A percentile compares a stretch with the other conserved stretches of the same genome.
These are phyloP conservation scores for Zaprionus inermis DNA, from an alignment of 1,140 invertebrate genomes.

Conservation along the genomic window DNA sequence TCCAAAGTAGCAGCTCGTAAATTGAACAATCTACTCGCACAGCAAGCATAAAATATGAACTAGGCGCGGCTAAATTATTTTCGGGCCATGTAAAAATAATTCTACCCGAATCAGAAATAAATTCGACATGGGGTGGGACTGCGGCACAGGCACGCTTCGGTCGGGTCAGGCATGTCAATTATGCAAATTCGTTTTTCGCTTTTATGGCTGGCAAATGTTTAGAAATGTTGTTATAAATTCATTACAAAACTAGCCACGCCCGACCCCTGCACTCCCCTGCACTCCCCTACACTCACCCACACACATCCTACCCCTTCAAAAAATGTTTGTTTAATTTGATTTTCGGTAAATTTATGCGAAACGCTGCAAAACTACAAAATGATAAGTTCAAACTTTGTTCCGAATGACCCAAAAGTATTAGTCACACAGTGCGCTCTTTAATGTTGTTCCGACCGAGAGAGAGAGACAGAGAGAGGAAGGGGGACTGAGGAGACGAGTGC, in stretches of 20 bases:
- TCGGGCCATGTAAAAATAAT: slow-evolving; percentile 41
- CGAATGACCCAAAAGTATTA: slow-evolving; percentile 9
- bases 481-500: neutral
- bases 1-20: neutral
- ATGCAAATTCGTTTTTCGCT: slow-evolving; percentile 67
- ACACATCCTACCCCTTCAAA: neutral
- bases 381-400: slow-evolving; percentile 55
- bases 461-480: neutral
- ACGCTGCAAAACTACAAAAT: slow-evolving; percentile 60
- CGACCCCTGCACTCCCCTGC: neutral
- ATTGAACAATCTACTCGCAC: slow-evolving; percentile 23
- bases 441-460: neutral
- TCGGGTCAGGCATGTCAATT: slow-evolving; percentile 55
- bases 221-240: slow-evolving; percentile 76
- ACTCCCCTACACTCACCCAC: neutral
- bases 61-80: slow-evolving; percentile 5
- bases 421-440: slow-evolving; percentile 7
- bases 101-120: slow-evolving; percentile 1
- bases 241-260: slow-evolving; percentile 63
- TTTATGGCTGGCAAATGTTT: slow-evolving; percentile 55
- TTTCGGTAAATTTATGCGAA: slow-evolving; percentile 50
- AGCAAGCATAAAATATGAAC: slow-evolving; percentile 4
- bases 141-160: neutral
- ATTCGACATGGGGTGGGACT: slow-evolving; percentile 3
- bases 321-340: slow-evolving; percentile 66